Conservation (phyloP, 2,113 vertebrate species). For the Acrocephalus kingi region DNA sequence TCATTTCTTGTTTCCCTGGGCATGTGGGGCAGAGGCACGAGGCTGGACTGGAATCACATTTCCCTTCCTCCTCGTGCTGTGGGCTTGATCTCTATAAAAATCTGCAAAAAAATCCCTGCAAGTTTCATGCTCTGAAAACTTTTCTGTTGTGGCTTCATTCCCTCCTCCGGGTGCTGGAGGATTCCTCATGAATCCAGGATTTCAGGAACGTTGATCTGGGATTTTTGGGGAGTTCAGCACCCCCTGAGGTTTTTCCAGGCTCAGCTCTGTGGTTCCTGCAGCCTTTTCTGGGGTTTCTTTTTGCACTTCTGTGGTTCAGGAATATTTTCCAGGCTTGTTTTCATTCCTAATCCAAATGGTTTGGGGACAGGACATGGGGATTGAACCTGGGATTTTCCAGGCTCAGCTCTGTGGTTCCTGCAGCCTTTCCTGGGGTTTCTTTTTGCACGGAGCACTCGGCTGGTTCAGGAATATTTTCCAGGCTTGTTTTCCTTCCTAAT, state of each 20-base stretch:
- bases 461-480: background rate
- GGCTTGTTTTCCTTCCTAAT: background rate
- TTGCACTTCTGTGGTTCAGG: background rate
- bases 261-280: background rate
- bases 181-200: background rate
- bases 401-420: too few species aligned
- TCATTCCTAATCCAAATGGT: background rate
- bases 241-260: background rate
- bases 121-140: background rate
- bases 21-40: background rate
- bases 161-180: background rate
- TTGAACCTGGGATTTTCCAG: too few species aligned
- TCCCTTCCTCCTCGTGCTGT: background rate
- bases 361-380: background rate
- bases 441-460: background rate
- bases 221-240: background rate
- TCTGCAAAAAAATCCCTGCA: background rate
- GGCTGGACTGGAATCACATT: background rate
- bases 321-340: background rate
- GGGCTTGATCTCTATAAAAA: background rate
- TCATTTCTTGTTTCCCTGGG: background rate
- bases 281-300: background rate
- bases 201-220: background rate
- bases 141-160: background rate
- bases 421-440: background rate